These are phyloP conservation scores for Phoeniculus purpureus DNA, from an alignment of 2,797 vertebrate genomes.

Conservation along the genomic window DNA sequence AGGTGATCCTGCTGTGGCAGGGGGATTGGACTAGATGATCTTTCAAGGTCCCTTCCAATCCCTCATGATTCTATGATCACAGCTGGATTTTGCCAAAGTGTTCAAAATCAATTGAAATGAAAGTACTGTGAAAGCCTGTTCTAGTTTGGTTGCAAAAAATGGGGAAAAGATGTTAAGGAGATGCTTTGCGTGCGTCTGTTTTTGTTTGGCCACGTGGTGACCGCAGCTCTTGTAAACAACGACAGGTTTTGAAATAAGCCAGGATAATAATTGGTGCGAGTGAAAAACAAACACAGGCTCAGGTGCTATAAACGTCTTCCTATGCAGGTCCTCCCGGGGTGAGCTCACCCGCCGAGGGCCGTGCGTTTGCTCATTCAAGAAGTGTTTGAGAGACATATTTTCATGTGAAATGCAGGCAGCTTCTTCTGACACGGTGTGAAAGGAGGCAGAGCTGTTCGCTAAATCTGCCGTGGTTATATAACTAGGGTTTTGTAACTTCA, in stretches of 20 bases:
- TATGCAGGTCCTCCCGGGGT: not conserved
- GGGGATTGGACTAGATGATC: no score
- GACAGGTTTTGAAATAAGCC: slow-evolving; percentile 45
- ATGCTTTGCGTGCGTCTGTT: not conserved
- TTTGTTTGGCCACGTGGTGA: slow-evolving; percentile 45
- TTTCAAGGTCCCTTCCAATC: no score
- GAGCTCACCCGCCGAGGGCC: not conserved
- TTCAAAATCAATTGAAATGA: not conserved
- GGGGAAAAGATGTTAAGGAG: not conserved
- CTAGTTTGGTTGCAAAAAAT: not conserved
- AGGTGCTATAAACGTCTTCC: slow-evolving; percentile 25
- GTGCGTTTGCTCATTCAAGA: slow-evolving; percentile 15
- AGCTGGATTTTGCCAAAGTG: not conserved
- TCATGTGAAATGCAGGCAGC: slow-evolving; percentile 6
- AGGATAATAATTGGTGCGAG: slow-evolving; percentile 19
- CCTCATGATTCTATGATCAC: no score
- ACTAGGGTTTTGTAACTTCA: slow-evolving; percentile 42
- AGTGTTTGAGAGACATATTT: slow-evolving; percentile 28
- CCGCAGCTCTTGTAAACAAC: slow-evolving; percentile 34
- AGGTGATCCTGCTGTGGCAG: no score
- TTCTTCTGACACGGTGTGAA: slow-evolving; percentile 24
- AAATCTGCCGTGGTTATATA: not conserved
- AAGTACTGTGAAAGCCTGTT: not conserved
- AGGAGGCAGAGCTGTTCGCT: not conserved
- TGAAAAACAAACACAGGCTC: slow-evolving; percentile 14